Evolutionary conservation across 2,113 vertebrate genomes (phyloP).

Genomic region (Macroglossus sobrinus): DNA sequence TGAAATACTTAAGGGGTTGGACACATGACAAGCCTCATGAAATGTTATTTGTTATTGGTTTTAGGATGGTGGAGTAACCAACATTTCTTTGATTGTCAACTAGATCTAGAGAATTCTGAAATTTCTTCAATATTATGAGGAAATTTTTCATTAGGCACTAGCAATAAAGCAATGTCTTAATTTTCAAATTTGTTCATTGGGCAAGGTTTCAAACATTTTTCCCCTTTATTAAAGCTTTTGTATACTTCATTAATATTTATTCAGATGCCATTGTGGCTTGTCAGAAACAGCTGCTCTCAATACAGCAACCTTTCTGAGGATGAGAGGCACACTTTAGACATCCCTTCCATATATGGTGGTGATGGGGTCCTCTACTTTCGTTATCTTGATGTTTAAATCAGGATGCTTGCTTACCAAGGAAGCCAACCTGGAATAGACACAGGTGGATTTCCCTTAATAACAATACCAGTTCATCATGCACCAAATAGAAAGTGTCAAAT

Average conservation of each 20-base stretch:
- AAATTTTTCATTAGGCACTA: not conserved
- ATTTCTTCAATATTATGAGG: not conserved
- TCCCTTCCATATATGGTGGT: constrained; percentile 63
- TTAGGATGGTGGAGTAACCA: not conserved
- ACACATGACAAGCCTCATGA: not conserved
- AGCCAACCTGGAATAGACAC: not conserved
- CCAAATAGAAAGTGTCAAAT: not conserved
- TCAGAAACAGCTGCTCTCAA: constrained; percentile 60
- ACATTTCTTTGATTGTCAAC: not conserved
- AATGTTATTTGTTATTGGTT: not conserved
- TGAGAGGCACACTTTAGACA: constrained; percentile 62
- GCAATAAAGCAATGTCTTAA: not conserved
- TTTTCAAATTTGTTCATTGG: not conserved
- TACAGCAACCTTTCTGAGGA: constrained; percentile 73
- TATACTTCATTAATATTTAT: constrained; percentile 71
- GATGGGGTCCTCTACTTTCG: constrained; percentile 54
- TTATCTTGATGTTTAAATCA: constrained; percentile 46
- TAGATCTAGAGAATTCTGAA: not conserved
- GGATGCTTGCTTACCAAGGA: not conserved
- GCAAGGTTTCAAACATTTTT: not conserved
- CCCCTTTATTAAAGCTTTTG: not conserved
- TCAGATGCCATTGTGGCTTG: constrained; percentile 73
- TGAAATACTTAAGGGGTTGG: not conserved
- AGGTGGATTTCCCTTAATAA: not conserved
- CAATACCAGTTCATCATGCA: not conserved